These are phyloP conservation scores for Aphelenchoides besseyi DNA, from an alignment of 1,140 invertebrate genomes.

Conservation along the genomic window DNA sequence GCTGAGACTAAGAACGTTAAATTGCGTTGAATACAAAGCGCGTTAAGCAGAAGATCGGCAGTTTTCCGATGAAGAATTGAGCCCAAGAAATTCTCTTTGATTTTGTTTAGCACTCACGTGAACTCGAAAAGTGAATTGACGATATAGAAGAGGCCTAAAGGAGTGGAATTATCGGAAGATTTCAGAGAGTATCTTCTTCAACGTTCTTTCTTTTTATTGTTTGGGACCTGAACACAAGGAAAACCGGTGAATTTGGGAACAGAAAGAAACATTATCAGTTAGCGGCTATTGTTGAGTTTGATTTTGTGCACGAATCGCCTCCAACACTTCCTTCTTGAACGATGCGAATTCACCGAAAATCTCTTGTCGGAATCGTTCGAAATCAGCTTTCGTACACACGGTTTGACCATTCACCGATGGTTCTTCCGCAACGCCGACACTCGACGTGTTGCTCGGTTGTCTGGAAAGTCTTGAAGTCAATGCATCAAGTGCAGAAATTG, in stretches of 20 bases:
- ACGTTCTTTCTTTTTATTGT: too few relatives aligned
- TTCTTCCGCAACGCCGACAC: neutral
- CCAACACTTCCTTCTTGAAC: neutral
- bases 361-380: neutral
- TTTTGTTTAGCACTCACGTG: conserved; percentile 9
- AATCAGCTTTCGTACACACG: conserved; percentile 7
- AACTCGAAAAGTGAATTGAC: neutral
- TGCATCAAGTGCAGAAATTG: neutral
- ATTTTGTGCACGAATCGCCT: neutral
- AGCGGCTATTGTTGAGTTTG: neutral
- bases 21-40: neutral
- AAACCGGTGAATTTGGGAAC: neutral
- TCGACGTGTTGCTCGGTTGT: neutral
- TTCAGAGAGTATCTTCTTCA: too few relatives aligned
- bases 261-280: neutral
- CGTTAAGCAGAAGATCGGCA: neutral
- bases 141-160: neutral
- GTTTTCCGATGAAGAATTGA: neutral
- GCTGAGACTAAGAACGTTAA: neutral
- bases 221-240: too few relatives aligned
- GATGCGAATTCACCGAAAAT: neutral
- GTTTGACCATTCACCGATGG: neutral
- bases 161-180: neutral
- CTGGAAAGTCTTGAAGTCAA: neutral
- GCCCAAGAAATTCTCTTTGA: neutral